phyloP scores from a whole-genome alignment of 2,797 vertebrate species.

The Anas acuta region DNA sequence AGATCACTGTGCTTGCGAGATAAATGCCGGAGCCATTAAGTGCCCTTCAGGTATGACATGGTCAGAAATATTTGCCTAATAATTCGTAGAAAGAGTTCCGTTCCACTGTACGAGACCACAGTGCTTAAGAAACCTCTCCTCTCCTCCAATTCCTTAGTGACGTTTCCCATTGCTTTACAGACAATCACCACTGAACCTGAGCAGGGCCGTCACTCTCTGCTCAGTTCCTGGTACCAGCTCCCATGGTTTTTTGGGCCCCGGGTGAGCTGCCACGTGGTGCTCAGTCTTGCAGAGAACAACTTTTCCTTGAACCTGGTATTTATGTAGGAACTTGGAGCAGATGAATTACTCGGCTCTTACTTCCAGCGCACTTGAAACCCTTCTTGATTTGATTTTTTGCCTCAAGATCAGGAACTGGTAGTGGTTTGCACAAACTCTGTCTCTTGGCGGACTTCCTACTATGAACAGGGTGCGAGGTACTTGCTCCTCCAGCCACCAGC shows the following conservation, averaged over 20 bases:
- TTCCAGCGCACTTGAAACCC: constrained; percentile 22
- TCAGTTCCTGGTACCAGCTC: background rate
- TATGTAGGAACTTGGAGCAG: constrained; percentile 9
- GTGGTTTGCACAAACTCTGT: constrained; percentile 2
- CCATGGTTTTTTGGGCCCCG: background rate
- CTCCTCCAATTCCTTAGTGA: background rate
- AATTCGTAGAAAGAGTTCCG: constrained; percentile 35
- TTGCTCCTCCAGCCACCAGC: background rate
- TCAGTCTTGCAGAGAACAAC: constrained; percentile 53
- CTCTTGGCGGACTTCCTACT: background rate
- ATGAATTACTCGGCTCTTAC: background rate
- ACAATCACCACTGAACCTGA: constrained; percentile 25
- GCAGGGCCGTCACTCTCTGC: constrained; percentile 14
- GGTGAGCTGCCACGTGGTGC: constrained; percentile 33
- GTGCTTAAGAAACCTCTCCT: constrained; percentile 26
- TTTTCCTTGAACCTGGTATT: constrained; percentile 15
- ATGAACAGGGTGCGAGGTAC: background rate
- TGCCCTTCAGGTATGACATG: constrained; percentile 71
- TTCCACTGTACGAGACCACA: background rate
- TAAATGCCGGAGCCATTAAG: constrained; percentile 66
- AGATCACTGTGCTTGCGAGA: background rate
- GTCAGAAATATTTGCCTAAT: constrained; percentile 59
- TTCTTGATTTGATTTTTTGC: constrained; percentile 31
- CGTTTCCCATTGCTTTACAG: constrained; percentile 1
- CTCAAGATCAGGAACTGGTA: background rate